Conservation (phyloP, 2,113 vertebrate genomes). For the Alces alces region DNA sequence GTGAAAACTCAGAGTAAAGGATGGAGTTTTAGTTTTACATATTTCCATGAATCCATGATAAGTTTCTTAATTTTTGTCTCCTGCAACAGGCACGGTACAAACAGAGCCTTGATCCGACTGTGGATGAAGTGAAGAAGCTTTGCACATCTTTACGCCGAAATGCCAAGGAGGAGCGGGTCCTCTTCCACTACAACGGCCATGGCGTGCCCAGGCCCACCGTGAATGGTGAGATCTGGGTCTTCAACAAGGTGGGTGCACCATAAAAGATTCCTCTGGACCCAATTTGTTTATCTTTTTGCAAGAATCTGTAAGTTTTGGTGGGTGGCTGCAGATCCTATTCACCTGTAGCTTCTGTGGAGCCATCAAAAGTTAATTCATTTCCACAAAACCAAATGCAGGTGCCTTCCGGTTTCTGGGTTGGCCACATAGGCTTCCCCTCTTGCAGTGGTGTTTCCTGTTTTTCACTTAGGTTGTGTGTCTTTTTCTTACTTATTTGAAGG, state of each 20-base stretch:
- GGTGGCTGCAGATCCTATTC: accelerated
- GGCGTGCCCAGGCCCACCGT: slow-evolving; percentile 96
- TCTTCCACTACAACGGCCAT: slow-evolving; percentile 99
- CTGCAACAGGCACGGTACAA: slow-evolving; percentile 92
- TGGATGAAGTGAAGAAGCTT: slow-evolving; percentile 99
- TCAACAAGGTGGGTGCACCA: slow-evolving; percentile 90
- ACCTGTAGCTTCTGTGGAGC: not conserved
- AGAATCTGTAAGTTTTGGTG: accelerated
- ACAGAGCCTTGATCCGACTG: slow-evolving; percentile 97
- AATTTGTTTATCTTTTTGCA: accelerated
- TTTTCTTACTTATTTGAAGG: not conserved
- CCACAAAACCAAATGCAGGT: not conserved
- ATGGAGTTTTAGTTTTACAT: accelerated
- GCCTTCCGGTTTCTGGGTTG: too few relatives aligned
- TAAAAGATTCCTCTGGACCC: accelerated
- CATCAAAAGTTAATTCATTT: accelerated
- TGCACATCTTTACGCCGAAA: slow-evolving; percentile 95
- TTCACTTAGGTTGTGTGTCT: too few relatives aligned
- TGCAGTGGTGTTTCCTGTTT: accelerated
- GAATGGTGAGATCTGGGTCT: slow-evolving; percentile 99
- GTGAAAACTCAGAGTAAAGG: accelerated
- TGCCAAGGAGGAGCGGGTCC: slow-evolving; percentile 96
- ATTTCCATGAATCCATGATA: accelerated
- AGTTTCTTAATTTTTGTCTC: not conserved
- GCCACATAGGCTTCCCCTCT: not conserved